Base-by-base conservation (phyloP, 2,888 invertebrate species). In the Ditylenchus weischeri region DNA sequence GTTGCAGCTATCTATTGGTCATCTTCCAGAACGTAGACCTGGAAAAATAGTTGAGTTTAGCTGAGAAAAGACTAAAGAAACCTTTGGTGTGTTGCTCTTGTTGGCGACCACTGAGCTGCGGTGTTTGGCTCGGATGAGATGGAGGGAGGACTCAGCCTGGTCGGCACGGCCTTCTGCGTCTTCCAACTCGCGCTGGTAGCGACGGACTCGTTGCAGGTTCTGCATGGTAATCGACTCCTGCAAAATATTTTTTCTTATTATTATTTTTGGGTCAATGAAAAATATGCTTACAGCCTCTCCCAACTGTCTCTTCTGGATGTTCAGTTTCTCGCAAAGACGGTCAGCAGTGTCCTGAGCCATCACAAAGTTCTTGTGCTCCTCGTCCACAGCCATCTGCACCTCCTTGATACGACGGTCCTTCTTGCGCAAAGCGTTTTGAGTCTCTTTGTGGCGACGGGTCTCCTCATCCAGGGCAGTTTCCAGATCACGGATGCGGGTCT, bases 321-420 rank as follows among this genome's bases (percentile, higher is more conserved):
- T 89, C 83, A 81, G 88, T 87, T 93, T 94, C 87, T 91, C 90
- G 84, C 86, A 87, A 83, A 90, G 86, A 86, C 83, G 76, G 66
- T 83, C 83, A 58, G 82, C 82, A 58, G 83, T 80, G 85, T 94
- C 94, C 86, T 93, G 92, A 79, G 94, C 89, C 82, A 95, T 88
- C 76, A 89, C 86, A 83, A 93, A 90, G 87, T 92, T 93, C 89
- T 93, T 58, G 38, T 58, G 59, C 29, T 58, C 59, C 59, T 58
- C 59, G 13, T 58, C 59, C 21, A 58, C 54, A 38, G 50, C 51
- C 64, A 59, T 93, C 86, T 93, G 90, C 86, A 95, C 94, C 85
- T 95, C 94, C 88, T 95, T 94, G 84, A 94, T 90, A 83, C 90
- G 89, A 83, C 93, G 91, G 85, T 95, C 94, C 89, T 95, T 95